phyloP scores from a whole-genome alignment of 2,797 vertebrate genomes.

The Pygocentrus nattereri region DNA sequence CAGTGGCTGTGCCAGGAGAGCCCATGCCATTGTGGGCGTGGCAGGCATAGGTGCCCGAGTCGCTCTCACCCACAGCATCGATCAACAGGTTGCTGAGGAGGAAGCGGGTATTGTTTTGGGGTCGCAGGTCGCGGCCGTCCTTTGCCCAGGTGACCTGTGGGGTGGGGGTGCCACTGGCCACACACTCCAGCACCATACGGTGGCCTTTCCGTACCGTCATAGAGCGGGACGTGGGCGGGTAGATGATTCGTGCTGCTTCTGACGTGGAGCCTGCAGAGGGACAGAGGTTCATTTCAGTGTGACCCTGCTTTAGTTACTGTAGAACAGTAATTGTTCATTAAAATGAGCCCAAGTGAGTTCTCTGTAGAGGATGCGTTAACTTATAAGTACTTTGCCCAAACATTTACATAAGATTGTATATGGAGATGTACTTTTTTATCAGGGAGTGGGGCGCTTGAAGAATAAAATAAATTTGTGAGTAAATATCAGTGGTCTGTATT shows the following conservation, averaged over 20 bases:
- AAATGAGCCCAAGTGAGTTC: no score
- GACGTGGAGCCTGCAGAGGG: slow-evolving; percentile 86
- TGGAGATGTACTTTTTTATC: no score
- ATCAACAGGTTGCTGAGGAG: slow-evolving; percentile 96
- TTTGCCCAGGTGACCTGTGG: slow-evolving; percentile 95
- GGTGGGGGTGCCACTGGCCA: slow-evolving; percentile 93
- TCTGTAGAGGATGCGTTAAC: no score
- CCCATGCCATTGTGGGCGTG: slow-evolving; percentile 89
- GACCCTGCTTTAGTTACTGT: not conserved
- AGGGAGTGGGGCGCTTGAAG: no score
- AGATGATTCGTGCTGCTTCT: slow-evolving; percentile 94
- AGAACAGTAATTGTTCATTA: no score
- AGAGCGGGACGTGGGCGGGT: slow-evolving; percentile 89
- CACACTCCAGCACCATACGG: slow-evolving; percentile 94
- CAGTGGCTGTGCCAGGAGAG: slow-evolving; percentile 77
- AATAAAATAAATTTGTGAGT: no score
- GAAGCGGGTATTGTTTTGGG: slow-evolving; percentile 92
- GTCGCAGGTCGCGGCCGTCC: slow-evolving; percentile 83
- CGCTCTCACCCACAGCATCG: slow-evolving; percentile 86
- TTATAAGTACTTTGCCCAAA: no score
- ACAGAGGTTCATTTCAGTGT: not conserved
- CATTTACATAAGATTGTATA: no score
- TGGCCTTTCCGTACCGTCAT: slow-evolving; percentile 97
- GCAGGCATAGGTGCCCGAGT: slow-evolving; percentile 93
- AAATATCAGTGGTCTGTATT: no score